These are phyloP conservation scores for Callochromis pleurospilus DNA, from an alignment of 2,113 vertebrate species.

Conservation along the genomic window DNA sequence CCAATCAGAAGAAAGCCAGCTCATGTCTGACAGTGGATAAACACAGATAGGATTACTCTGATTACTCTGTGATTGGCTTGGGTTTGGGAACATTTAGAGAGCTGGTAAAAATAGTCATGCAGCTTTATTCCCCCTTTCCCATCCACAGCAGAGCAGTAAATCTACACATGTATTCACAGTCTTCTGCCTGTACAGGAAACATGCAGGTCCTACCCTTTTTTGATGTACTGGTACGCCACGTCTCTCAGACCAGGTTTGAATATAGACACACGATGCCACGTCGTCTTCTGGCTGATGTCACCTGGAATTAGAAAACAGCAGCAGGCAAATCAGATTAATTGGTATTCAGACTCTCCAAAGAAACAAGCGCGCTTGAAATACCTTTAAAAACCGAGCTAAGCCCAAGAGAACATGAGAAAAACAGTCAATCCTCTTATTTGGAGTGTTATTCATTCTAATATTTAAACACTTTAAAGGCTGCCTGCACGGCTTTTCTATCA, in stretches of 20 bases:
- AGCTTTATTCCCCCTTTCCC: neutral
- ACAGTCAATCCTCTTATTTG: neutral
- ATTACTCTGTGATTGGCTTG: neutral
- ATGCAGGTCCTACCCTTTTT: conserved; percentile 82
- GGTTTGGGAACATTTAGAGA: neutral
- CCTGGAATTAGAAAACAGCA: conserved; percentile 62
- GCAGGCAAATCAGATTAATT: neutral
- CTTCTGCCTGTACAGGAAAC: neutral
- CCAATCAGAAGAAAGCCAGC: neutral
- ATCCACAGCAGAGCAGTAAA: neutral
- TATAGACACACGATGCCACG: conserved; percentile 93
- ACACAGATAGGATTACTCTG: neutral
- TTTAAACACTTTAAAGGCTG: neutral
- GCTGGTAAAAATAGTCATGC: neutral
- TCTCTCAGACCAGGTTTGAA: conserved; percentile 94
- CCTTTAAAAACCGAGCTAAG: neutral
- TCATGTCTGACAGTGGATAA: neutral
- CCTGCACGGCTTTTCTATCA: neutral
- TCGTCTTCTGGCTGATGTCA: conserved; percentile 93
- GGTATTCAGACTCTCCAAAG: neutral
- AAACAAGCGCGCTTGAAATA: neutral
- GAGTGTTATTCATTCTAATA: neutral
- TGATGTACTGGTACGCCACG: conserved; percentile 91
- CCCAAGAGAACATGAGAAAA: neutral
- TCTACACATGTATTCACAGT: neutral